phyloP scores from a whole-genome alignment of 1,140 invertebrate species.

The Cherax destructor region DNA sequence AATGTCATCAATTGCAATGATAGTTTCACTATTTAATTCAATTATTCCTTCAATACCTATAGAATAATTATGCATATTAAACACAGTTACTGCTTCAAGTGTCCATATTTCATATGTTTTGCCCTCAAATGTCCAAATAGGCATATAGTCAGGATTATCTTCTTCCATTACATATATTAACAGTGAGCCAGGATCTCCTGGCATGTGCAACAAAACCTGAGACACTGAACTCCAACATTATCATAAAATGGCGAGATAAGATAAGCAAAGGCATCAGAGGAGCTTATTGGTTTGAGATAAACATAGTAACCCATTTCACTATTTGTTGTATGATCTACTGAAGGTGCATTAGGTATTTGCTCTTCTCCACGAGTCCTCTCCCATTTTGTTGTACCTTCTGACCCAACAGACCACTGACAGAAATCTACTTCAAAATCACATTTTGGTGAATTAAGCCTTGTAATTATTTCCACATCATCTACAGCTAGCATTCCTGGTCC shows the following conservation, averaged over 20 bases:
- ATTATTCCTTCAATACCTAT: slow-evolving; percentile 24
- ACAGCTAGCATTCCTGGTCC: slow-evolving; percentile 51
- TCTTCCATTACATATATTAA: slow-evolving; percentile 2
- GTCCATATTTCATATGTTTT: slow-evolving; percentile 54
- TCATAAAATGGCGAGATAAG: slow-evolving; percentile 41
- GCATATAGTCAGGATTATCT: not conserved
- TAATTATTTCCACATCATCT: slow-evolving; percentile 44
- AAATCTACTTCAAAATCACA: slow-evolving; percentile 62
- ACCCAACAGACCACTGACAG: slow-evolving; percentile 38
- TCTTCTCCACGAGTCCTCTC: slow-evolving; percentile 29
- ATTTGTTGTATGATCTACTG: slow-evolving; percentile 44
- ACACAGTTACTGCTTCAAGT: slow-evolving; percentile 35
- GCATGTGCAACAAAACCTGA: slow-evolving; percentile 29
- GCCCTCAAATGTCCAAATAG: not conserved
- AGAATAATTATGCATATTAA: slow-evolving; percentile 5
- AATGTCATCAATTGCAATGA: slow-evolving; percentile 56
- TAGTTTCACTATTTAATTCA: slow-evolving; percentile 20
- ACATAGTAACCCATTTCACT: slow-evolving; percentile 42
- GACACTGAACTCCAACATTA: slow-evolving; percentile 41
- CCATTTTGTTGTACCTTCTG: slow-evolving; percentile 17
- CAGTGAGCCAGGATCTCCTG: slow-evolving; percentile 14
- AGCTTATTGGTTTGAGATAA: slow-evolving; percentile 20
- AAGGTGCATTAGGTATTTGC: slow-evolving; percentile 5
- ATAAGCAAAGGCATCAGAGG: not conserved
- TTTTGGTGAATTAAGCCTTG: not conserved